Percentiles rank a stretch among this genome's conserved stretches.
These are phyloP conservation scores for Hydrotaea diabolus DNA, from an alignment of 2,888 invertebrate species.

Conservation along the genomic window DNA sequence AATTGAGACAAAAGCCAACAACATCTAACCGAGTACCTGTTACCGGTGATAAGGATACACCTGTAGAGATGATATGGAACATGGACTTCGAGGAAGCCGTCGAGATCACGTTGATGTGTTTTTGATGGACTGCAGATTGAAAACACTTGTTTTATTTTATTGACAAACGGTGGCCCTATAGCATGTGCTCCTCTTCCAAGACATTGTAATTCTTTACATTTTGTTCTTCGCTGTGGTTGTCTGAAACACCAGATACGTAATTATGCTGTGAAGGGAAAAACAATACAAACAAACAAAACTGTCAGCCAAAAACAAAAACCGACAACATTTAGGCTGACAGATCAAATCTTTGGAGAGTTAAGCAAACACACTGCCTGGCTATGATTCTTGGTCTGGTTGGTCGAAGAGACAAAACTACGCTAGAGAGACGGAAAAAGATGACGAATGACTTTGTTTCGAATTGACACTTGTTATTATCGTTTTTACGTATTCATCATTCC, in stretches of 20 bases:
- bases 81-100: background rate
- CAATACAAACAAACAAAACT: constrained; percentile 24
- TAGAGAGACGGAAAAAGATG: constrained; percentile 23
- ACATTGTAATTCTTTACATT: background rate
- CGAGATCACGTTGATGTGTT: constrained; percentile 40
- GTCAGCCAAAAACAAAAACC: constrained; percentile 38
- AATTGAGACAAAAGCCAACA: too few species aligned
- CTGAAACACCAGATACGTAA: constrained; percentile 25
- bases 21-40: too few species aligned
- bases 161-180: constrained; percentile 30
- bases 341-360: constrained; percentile 22
- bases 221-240: background rate
- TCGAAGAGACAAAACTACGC: background rate
- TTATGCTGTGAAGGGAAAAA: constrained; percentile 47
- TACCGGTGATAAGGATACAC: too few species aligned
- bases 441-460: constrained; percentile 51
- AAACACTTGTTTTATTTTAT: constrained; percentile 45
- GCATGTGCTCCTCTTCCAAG: constrained; percentile 54
- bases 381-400: background rate
- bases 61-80: constrained; percentile 12
- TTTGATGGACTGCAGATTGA: constrained; percentile 55
- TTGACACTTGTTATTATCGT: constrained; percentile 54
- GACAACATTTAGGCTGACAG: constrained; percentile 55
- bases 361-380: background rate
- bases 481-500: background rate